phyloP scores from a whole-genome alignment of 2,888 invertebrate species.

The Nineta flava region DNA sequence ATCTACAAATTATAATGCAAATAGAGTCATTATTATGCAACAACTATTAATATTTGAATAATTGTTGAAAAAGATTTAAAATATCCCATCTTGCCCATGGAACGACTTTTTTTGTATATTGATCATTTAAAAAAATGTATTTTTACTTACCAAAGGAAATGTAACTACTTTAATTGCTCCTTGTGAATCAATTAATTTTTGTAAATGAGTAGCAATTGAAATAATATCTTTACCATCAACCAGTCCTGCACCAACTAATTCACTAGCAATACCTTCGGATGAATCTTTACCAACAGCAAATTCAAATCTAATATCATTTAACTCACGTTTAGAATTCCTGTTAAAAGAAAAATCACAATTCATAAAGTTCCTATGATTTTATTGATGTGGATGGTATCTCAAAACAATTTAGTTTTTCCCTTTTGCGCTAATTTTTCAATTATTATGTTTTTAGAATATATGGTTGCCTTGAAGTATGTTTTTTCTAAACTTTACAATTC shows the following conservation, averaged over 20 bases:
- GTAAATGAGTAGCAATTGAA: slow-evolving; percentile 85
- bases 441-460: no score
- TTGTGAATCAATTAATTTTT: slow-evolving; percentile 68
- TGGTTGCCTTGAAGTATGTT: no score
- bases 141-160: slow-evolving; percentile 60
- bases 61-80: neutral
- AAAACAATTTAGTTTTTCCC: neutral
- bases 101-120: neutral
- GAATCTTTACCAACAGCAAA: slow-evolving; percentile 80
- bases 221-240: slow-evolving; percentile 83
- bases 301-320: slow-evolving; percentile 97
- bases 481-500: no score
- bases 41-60: neutral
- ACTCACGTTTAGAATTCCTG: slow-evolving; percentile 73
- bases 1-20: neutral
- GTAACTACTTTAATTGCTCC: slow-evolving; percentile 58
- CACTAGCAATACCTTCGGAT: slow-evolving; percentile 83
- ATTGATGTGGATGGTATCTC: neutral
- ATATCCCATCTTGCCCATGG: neutral
- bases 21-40: neutral
- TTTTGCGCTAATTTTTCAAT: no score
- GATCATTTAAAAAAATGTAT: slow-evolving; percentile 1
- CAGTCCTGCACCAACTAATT: slow-evolving; percentile 87
- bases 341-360: slow-evolving; percentile 15
- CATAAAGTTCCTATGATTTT: neutral